Evolutionary conservation across 1,140 invertebrate species (phyloP).

Genomic region (Solenopsis fugax): DNA sequence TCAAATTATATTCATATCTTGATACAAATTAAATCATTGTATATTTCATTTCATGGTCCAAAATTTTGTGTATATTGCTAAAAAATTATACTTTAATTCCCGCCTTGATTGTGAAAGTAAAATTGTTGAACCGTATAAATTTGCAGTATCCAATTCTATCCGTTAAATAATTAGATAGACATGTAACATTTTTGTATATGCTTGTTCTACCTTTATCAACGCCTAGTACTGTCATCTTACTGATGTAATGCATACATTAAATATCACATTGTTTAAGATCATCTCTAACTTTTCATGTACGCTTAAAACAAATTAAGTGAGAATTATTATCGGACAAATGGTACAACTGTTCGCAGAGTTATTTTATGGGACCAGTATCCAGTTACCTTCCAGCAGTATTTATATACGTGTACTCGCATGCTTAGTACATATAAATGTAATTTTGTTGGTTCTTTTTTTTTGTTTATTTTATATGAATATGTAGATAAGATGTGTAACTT

Average conservation of each 20-base stretch:
- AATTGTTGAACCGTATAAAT: slow-evolving; percentile 17
- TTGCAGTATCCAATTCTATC: neutral
- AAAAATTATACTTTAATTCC: slow-evolving; percentile 30
- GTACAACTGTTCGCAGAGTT: slow-evolving; percentile 43
- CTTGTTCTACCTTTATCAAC: slow-evolving; percentile 51
- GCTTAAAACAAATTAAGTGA: slow-evolving; percentile 17
- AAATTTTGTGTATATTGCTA: slow-evolving; percentile 18
- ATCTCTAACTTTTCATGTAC: slow-evolving; percentile 40
- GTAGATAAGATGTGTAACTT: slow-evolving; percentile 54
- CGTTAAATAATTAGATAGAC: slow-evolving; percentile 5
- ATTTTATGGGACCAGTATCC: slow-evolving; percentile 23
- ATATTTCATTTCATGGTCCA: neutral
- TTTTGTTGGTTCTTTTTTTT: slow-evolving; percentile 22
- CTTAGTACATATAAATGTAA: slow-evolving; percentile 54
- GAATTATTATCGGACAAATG: slow-evolving; percentile 33
- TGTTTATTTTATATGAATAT: slow-evolving; percentile 36
- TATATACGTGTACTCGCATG: slow-evolving; percentile 51
- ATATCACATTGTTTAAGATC: slow-evolving; percentile 28
- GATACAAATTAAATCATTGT: slow-evolving; percentile 22
- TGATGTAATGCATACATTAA: slow-evolving; percentile 49
- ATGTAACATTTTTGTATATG: slow-evolving; percentile 43
- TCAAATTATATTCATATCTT: neutral
- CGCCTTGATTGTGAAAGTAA: slow-evolving; percentile 21
- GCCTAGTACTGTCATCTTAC: slow-evolving; percentile 40
- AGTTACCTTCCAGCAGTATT: slow-evolving; percentile 45